Evolutionary conservation across 2,888 invertebrate species (phyloP), one percentile per base, ranked within the genome.

Genomic region (Stenurella melanura): DNA sequence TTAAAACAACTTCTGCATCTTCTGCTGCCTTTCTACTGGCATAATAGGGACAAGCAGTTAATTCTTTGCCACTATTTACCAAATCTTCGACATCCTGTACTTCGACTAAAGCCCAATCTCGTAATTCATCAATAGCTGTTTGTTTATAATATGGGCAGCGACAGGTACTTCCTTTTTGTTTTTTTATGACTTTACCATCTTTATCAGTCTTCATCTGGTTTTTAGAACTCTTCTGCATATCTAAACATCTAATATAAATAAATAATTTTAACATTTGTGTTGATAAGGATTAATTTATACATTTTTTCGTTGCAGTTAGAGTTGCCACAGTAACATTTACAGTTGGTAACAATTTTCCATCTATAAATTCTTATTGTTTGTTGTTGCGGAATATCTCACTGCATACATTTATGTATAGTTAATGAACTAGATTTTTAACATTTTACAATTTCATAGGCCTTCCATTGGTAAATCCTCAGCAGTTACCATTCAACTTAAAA

Each of bases 1-100:
- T 89, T 64, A 96, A 91, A 71, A 97, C 91, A 9, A 96, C 89
- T 92, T 99, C 96, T 10, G 98, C 96, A 87, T 96, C 94, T 80
- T 94, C 93, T 30, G 96, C 91, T 5, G 97, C 95, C 87, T 93
- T 92, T 84, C 98, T 92, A 0, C 96, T 92, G 0, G 97, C 96
- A 89, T 98, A 99, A 91, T 99, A 99, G 0, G 98, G 97, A 89
- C 99, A 99, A 0, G 96, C 96, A 79, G 94, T 93, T 67, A 94
- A 85, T 78, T 93, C 90, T 85, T 93, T 92, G 0, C 95, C 96
- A 83, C 90, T 90, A 58, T 90, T 90, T 0, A 95, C 94, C 72
- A 97, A 90, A 84, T 98, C 96, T 88, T 98, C 98, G 84, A 98
- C 94, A 89, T 98, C 98, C 86, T 93, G 91, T 12, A 97, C 93